Base-by-base conservation (phyloP, 2,888 invertebrate species). In the Leptarthrus brevirostris region DNA sequence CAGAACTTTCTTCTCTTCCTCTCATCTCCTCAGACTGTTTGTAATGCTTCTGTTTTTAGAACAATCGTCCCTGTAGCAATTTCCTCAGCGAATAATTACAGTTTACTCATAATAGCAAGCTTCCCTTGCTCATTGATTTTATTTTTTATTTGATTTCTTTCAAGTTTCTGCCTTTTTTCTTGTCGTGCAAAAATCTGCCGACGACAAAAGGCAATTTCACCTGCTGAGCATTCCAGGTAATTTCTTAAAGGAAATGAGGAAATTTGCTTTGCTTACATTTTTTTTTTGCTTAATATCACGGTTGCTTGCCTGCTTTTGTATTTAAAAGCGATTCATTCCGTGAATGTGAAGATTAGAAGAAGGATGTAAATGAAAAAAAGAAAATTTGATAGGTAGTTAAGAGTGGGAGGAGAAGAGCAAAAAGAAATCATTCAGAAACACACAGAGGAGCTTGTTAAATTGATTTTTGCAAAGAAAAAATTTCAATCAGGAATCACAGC, bases 141-240 rank as follows among this genome's bases (percentile, higher is more conserved):
- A 12, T 44, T 12, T 14, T 44, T 44, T 12, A 2, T 44, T 44
- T 44, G 4, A 16, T 44, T 44, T 14, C n/a, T 44, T 44, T 44
- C n/a, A 44, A 12, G 44, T 44, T 44, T 8, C n/a, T 4, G 3
- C n/a, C n/a, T 44, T 44, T 16, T 30, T 4, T n/a, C 4, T n/a
- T 4, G 12, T 12, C 12, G 1, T 12, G 16, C 4, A 44, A 44
- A 44, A 44, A 44, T 44, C 44, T 44, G 44, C 12, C n/a, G 16
- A 56, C 30, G 56, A 56, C 56, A 56, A 56, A 56, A 56, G 56
- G 56, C 30, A 56, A 56, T 56, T 56, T 56, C 56, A 56, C 56
- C 56, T 30, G 56, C 56, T 56, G 56, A 56, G 49, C 22, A n/a
- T 49, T 18, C n/a, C 49, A 49, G 56, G 56, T 56, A 56, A 56